These are phyloP conservation scores for Cataglyphis livida DNA, from an alignment of 2,888 invertebrate species.

Conservation along the genomic window DNA sequence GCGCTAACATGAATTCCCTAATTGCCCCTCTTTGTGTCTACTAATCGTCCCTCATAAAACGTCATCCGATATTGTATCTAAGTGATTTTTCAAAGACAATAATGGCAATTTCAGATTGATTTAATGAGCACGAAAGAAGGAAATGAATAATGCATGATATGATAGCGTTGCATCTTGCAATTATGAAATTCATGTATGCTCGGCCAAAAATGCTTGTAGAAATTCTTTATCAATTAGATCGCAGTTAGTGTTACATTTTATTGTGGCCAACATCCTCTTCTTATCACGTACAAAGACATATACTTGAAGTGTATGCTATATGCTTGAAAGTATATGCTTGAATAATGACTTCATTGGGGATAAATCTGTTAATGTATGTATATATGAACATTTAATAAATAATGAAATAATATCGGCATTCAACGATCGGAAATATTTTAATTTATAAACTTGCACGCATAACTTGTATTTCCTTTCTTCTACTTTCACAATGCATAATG, in stretches of 20 bases:
- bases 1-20: slow-evolving; percentile 8
- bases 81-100: background rate
- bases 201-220: background rate
- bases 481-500: background rate
- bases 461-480: background rate
- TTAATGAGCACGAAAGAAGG: background rate
- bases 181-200: background rate
- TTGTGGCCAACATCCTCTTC: background rate
- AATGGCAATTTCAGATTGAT: slow-evolving; percentile 7
- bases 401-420: background rate
- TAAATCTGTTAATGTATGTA: background rate
- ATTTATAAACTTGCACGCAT: background rate
- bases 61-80: background rate
- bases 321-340: too few relatives aligned
- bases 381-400: background rate
- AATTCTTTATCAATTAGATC: background rate
- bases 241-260: background rate
- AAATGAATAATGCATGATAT: background rate
- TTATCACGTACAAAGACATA: background rate
- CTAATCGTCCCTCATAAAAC: slow-evolving; percentile 27
- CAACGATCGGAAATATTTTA: background rate
- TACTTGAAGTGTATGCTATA: background rate
- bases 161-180: slow-evolving; percentile 23
- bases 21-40: slow-evolving; percentile 20
- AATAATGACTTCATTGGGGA: background rate